Evolutionary conservation across 2,888 invertebrate species (phyloP), one percentile per base, ranked within the genome.

Genomic region (Parochlus steinenii): DNA sequence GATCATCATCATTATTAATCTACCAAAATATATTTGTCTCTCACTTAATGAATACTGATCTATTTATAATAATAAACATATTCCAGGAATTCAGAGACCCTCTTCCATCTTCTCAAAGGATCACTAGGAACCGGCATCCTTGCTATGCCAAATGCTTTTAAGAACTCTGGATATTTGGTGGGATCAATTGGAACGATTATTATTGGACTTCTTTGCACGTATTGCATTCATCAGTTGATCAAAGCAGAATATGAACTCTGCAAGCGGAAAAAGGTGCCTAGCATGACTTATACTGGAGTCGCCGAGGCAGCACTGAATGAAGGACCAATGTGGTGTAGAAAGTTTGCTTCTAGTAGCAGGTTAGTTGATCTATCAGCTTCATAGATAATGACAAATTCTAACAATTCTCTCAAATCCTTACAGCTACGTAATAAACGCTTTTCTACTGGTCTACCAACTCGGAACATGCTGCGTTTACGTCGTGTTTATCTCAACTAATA

Each of bases 401-500:
- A 32, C 28, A 4, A 33, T 37, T 37, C 38, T 37, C 17, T 44
- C 42, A 34, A 44, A 42, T 40, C 55, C 52, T 53, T 59, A 22
- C 64, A 78, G 78, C 42, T 67, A 69, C 43, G 55, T 75, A 12
- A 69, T 73, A 34, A 77, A 78, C 50, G 52, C 56, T 3, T 83
- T 83, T 49, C 63, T 83, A 3, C 54, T 92, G 42, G 66, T 89
- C 35, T 95, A 93, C 47, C 95, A 97, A 58, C 65, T 95, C 47
- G 97, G 97, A 30, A 86, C 89, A 31, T 93, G 95, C 55, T 92
- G 92, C 55, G 92, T 95, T 2, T 97, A 97, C 58, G 79, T 89
- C 15, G 83, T 95, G 1, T 97, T 95, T 55, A 83, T 95, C 31
- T 73, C 90, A 0, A 74, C 75, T 40, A 92, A 87, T 56, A 66